Percentiles rank a stretch among this genome's conserved stretches.
These are phyloP conservation scores for Lichenostomus cassidix DNA, from an alignment of 2,113 vertebrate genomes.

Conservation along the genomic window DNA sequence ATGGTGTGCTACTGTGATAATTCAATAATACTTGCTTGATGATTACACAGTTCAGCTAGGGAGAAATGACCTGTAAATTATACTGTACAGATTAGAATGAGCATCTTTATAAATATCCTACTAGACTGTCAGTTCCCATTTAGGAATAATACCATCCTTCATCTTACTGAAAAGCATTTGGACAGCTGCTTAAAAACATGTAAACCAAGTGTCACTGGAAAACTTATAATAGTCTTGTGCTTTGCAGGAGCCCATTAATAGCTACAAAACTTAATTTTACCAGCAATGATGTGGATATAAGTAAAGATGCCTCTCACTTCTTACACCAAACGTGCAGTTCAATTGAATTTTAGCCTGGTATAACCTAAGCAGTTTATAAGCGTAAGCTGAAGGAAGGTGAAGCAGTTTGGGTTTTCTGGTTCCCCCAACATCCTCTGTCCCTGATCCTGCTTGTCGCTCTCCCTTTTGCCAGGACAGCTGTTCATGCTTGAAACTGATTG, in stretches of 20 bases:
- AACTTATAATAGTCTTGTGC: neutral
- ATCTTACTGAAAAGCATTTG: neutral
- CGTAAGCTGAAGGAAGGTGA: neutral
- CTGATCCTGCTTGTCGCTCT: neutral
- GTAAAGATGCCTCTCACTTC: neutral
- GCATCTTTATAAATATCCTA: neutral
- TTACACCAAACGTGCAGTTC: neutral
- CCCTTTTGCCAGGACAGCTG: neutral
- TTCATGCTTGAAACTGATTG: neutral
- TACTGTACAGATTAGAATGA: neutral
- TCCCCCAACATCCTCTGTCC: neutral
- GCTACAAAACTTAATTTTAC: neutral
- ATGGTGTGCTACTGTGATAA: neutral
- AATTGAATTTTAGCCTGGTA: neutral
- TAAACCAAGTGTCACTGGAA: neutral
- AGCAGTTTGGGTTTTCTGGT: neutral
- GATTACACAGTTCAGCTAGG: constrained; percentile 7
- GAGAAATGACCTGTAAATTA: constrained; percentile 39
- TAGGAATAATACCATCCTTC: neutral
- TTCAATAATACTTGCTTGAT: neutral
- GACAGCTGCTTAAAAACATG: neutral
- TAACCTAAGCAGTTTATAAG: neutral
- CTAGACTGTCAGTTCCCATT: neutral
- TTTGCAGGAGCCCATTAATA: neutral
- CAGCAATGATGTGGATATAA: neutral